Conservation (phyloP, 2,113 vertebrate genomes). For the Bubo bubo region DNA sequence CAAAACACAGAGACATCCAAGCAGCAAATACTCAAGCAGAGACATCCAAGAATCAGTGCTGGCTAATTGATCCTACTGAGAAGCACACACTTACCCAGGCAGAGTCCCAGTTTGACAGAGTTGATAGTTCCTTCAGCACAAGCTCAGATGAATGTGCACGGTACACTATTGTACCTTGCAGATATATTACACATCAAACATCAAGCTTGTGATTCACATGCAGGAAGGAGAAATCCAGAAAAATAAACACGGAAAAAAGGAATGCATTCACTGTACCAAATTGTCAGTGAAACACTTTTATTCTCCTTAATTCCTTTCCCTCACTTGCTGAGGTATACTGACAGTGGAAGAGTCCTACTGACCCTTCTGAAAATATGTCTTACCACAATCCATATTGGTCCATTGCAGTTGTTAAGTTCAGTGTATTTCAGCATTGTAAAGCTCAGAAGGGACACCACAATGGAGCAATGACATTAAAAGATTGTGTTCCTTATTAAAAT, state of each 20-base stretch:
- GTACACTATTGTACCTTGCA: not conserved
- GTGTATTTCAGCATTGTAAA: not conserved
- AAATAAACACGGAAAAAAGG: not conserved
- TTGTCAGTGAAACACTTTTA: not conserved
- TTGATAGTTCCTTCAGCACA: fast-evolving
- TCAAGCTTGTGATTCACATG: not conserved
- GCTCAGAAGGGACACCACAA: not conserved
- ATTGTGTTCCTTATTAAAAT: not conserved
- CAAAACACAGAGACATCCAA: not conserved
- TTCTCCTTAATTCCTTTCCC: not conserved
- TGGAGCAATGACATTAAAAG: not conserved
- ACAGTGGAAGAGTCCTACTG: not conserved
- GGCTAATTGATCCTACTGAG: not conserved
- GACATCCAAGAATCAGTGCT: not conserved
- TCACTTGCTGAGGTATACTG: not conserved
- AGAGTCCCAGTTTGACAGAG: not conserved
- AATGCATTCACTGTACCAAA: not conserved
- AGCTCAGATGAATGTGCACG: not conserved
- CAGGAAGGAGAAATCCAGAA: not conserved
- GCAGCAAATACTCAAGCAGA: not conserved
- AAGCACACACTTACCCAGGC: not conserved
- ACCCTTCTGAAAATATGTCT: not conserved
- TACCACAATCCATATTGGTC: not conserved
- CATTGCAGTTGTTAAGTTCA: not conserved
- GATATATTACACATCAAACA: not conserved